Conservation (phyloP, 2,113 vertebrate genomes). For the Muntiacus reevesi region DNA sequence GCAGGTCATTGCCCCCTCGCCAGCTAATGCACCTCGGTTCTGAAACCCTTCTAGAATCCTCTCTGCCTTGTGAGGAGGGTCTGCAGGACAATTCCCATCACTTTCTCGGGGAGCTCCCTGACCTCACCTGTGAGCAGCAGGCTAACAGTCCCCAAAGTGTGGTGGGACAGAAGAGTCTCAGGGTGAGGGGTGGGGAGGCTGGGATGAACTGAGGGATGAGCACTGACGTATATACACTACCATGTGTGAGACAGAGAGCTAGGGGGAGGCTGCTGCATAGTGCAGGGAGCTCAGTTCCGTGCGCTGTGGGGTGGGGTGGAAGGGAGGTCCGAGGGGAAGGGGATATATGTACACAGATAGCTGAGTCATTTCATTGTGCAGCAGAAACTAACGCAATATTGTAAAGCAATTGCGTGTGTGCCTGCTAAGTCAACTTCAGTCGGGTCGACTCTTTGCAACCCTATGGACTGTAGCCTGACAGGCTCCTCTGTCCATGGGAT, state of each 20-base stretch:
- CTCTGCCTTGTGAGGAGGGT: not conserved
- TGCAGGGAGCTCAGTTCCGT: not conserved
- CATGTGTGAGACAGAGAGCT: not conserved
- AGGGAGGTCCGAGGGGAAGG: not conserved
- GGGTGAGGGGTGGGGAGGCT: not conserved
- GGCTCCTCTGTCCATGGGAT: not conserved
- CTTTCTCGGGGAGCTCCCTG: not conserved
- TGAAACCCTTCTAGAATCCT: not conserved
- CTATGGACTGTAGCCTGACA: not conserved
- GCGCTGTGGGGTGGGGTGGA: not conserved
- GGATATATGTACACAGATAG: not conserved
- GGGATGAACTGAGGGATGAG: not conserved
- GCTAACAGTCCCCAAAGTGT: not conserved
- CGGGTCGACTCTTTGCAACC: not conserved
- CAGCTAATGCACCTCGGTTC: rapidly evolving
- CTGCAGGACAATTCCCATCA: not conserved
- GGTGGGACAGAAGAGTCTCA: not conserved
- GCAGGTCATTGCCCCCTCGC: no score
- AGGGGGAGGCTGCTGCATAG: not conserved
- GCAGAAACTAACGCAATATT: not conserved
- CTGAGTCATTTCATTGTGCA: not conserved
- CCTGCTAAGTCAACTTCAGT: not conserved
- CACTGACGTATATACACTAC: not conserved
- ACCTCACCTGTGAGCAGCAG: not conserved
- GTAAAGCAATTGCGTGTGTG: not conserved